phyloP scores from a whole-genome alignment of 1,140 invertebrate species.

The Pseudomyrmex cubaensis region DNA sequence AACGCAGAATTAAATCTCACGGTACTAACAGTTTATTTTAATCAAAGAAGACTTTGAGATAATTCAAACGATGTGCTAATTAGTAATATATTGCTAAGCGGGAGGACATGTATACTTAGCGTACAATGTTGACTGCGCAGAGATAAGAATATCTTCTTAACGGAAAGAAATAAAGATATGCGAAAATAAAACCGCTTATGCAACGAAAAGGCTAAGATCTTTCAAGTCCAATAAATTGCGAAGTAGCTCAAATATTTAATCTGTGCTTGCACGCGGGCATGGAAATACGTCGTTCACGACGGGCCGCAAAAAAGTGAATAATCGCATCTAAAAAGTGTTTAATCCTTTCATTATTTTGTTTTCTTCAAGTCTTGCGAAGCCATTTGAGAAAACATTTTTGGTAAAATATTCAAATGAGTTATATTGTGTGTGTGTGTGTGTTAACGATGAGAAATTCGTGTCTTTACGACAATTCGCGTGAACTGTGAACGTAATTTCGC shows the following conservation, averaged over 20 bases:
- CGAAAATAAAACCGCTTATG: constrained; percentile 27
- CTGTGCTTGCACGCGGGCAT: background rate
- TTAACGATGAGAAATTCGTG: constrained; percentile 32
- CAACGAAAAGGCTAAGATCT: constrained; percentile 26
- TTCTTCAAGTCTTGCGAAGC: background rate
- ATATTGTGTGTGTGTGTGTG: background rate
- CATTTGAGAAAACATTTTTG: background rate
- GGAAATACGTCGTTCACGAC: background rate
- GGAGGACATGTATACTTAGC: constrained; percentile 36
- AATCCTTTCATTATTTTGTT: constrained; percentile 3
- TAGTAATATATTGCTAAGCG: constrained; percentile 36
- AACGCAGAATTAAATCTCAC: too few species aligned
- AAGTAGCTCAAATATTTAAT: constrained; percentile 11
- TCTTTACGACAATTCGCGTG: constrained; percentile 38
- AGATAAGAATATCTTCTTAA: constrained; percentile 40
- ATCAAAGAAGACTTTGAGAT: constrained; percentile 7
- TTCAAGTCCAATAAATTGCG: constrained; percentile 6
- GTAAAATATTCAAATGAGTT: constrained; percentile 29
- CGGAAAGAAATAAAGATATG: constrained; percentile 2
- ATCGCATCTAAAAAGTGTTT: constrained; percentile 9
- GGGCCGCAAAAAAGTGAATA: background rate
- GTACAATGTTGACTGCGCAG: background rate
- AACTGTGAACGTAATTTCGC: constrained; percentile 2
- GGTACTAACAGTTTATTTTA: background rate
- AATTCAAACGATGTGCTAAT: constrained; percentile 10